Percentiles rank a stretch among this genome's conserved stretches.
Conservation (phyloP, 2,888 invertebrate genomes). For the Eurytoma californica region DNA sequence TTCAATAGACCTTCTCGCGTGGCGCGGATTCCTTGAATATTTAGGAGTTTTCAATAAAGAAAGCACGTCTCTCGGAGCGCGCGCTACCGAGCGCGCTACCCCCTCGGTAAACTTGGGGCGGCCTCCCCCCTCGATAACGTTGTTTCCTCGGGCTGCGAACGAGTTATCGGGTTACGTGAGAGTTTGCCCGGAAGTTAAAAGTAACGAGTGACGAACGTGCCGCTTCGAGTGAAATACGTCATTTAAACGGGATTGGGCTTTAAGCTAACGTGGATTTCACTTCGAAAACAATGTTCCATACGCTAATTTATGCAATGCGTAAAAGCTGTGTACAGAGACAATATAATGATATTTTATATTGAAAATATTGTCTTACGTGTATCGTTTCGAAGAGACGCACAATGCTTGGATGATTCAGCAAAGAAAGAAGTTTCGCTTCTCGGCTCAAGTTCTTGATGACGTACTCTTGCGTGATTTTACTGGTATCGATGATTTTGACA, state of each 20-base stretch:
- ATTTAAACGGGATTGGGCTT: background rate
- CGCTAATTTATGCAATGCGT: too few species aligned
- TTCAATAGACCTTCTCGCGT: conserved; percentile 3
- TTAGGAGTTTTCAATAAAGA: conserved; percentile 43
- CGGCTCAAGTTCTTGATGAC: conserved; percentile 83
- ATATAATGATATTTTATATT: too few species aligned
- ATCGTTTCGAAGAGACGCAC: conserved; percentile 84
- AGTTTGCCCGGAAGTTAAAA: conserved; percentile 31
- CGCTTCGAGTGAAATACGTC: conserved; percentile 8
- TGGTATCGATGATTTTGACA: conserved; percentile 85
- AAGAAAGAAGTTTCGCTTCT: conserved; percentile 83
- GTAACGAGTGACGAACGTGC: conserved; percentile 26
- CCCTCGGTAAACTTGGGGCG: conserved; percentile 36
- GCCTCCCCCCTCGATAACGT: background rate
- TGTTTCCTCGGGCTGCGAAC: conserved; percentile 52
- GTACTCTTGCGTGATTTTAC: conserved; percentile 84
- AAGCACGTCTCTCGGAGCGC: conserved; percentile 47
- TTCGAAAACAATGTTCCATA: background rate
- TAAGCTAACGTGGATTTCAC: background rate
- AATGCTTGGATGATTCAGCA: conserved; percentile 84
- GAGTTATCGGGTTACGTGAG: conserved; percentile 56
- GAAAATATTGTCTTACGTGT: conserved; percentile 75
- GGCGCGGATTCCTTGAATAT: conserved; percentile 11
- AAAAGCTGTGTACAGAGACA: too few species aligned
- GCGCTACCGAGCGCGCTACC: background rate